Evolutionary conservation across 2,888 invertebrate species (phyloP), one percentile per base, ranked within the genome.

Genomic region (Hetaerina titia): DNA sequence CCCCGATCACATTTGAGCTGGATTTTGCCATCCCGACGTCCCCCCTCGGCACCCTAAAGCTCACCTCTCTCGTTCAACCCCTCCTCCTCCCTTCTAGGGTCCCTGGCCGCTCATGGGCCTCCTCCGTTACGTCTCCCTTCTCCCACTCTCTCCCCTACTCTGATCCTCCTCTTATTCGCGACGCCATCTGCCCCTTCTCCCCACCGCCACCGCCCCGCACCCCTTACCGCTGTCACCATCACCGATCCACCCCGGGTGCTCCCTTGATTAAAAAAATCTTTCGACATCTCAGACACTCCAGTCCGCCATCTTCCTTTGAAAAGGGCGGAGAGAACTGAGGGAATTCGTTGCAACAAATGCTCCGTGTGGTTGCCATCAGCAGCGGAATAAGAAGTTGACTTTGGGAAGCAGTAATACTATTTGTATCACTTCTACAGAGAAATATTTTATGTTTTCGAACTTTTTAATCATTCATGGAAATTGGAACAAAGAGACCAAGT

Each of bases 21-120:
- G 92, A 92, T 92, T 90, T 92, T n/a, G 69, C 56, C 69, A 56
- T 92, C 92, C 89, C 81, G 81, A n/a, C 31, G 81, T 17, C 81
- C 15, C 56, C 56, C 31, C 63, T 58, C 90, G n/a, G 89, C 15
- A n/a, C 89, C 89, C 58, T 58, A 58, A 58, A 56, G 56, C 57
- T 58, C 89, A 58, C n/a, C 58, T 56, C 89, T 89, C 56, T 56
- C 92, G 74, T 89, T 56, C 45, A 57, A 45, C 64, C 92, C 45
- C 60, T 31, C 22, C 69, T 92, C 56, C 56, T 69, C n/a, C 74
- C 69, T 56, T 92, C 92, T 56, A 25, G 31, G 45, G 7, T 22
- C 69, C 69, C 60, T 60, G 60, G 58, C 89, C 57, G 56, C 8
- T 57, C 5, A 57, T 57, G 9, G 22, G 57, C 58, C 19, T 89